Base-by-base conservation (phyloP, 2,888 invertebrate species). In the Ectemnius continuus region DNA sequence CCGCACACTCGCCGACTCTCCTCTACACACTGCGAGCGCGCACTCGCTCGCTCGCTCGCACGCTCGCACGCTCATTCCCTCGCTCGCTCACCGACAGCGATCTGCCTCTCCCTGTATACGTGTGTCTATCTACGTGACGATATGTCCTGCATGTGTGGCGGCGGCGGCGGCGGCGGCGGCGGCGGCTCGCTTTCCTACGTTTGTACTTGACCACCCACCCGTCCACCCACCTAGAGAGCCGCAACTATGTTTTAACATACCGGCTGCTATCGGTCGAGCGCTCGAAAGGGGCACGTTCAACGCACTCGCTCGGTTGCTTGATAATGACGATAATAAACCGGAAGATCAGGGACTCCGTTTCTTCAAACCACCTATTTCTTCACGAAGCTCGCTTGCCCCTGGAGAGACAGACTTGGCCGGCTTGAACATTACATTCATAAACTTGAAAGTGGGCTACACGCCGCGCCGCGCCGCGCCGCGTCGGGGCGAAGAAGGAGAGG, bases 201-300 rank as follows among this genome's bases (percentile, higher is more conserved):
- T 70, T 75, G 68, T 74, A 77, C 81, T 79, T 77, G 84, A 72
- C 77, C 82, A 83, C 83, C 84, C 84, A 83, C 82, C 77, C 73
- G 61, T 79, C 80, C 84, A 78, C 82, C 83, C 79, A 83, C 82
- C 73, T 82, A 73, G 52, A 61, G 64, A 79, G 73, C 81, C 75
- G 79, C 72, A 60, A 72, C 57, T 65, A 65, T 59, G 66, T 77
- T 75, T 79, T 76, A 81, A 70, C 72, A 70, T 70, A 58, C 67
- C 76, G 78, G 73, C 36, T 36, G 36, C 75, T 80, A 82, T 70
- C 70, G 56, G 58, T 47, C 67, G 62, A 61, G 73, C 67, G 45
- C 61, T 69, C 59, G 61, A 70, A 66, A 70, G 68, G 63, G 61
- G 60, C 45, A 47, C n/a, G 13, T 36, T 61, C n/a, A 57, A 16